These are phyloP conservation scores for Megaceryle torquata DNA, from an alignment of 2,113 vertebrate genomes.

Conservation along the genomic window DNA sequence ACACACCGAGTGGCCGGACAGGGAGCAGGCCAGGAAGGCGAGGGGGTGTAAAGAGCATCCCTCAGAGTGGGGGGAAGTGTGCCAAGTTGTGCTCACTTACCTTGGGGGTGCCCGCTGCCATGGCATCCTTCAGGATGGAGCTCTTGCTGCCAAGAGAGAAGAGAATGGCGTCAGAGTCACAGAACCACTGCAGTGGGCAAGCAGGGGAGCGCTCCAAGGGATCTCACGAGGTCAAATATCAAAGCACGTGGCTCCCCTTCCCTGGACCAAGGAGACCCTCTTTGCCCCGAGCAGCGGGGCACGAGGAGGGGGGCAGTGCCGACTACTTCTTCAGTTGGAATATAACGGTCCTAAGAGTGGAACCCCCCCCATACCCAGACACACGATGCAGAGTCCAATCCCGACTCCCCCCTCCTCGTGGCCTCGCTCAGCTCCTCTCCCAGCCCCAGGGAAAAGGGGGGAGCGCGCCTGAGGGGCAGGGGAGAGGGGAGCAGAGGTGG, in stretches of 20 bases:
- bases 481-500: background rate
- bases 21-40: background rate
- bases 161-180: slow-evolving; percentile 52
- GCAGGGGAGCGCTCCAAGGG: background rate
- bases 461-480: background rate
- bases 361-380: background rate
- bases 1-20: background rate
- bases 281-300: background rate
- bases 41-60: background rate
- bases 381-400: background rate
- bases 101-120: slow-evolving; percentile 93
- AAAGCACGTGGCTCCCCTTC: background rate
- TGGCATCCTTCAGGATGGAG: slow-evolving; percentile 88
- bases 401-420: rapidly evolving
- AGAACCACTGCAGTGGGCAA: background rate
- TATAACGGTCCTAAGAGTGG: background rate
- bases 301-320: background rate
- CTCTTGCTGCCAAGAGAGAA: slow-evolving; percentile 88
- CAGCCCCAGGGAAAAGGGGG: background rate
- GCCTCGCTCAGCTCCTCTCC: background rate
- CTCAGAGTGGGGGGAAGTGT: background rate
- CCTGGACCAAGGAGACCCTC: rapidly evolving
- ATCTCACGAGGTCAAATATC: background rate
- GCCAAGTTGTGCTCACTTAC: slow-evolving; percentile 74
- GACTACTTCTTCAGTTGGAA: background rate